Conservation (phyloP, 1,140 invertebrate genomes). For the Penaeus vannamei region DNA sequence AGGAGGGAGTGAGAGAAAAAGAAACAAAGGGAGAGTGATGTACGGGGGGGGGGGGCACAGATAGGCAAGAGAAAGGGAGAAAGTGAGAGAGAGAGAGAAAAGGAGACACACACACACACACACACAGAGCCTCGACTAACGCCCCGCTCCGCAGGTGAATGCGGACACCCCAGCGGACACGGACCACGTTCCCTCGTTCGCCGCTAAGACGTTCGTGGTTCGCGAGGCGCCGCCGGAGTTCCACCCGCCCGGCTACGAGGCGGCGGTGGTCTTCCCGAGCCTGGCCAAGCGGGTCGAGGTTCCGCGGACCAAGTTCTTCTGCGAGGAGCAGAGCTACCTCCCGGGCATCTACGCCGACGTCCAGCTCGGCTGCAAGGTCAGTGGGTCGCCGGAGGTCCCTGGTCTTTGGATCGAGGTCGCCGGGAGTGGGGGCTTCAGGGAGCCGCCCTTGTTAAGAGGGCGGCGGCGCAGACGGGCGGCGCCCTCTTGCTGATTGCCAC, state of each 20-base stretch:
- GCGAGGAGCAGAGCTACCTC: conserved; percentile 90
- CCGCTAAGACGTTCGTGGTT: conserved; percentile 66
- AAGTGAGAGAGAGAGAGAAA: too few relatives aligned
- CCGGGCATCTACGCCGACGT: conserved; percentile 91
- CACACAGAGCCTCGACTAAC: not conserved
- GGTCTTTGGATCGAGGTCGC: too few relatives aligned
- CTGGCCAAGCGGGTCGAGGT: conserved; percentile 29
- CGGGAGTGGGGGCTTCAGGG: too few relatives aligned
- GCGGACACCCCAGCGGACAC: conserved; percentile 56
- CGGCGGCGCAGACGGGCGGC: too few relatives aligned
- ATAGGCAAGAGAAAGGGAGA: too few relatives aligned
- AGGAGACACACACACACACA: too few relatives aligned
- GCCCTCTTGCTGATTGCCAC: too few relatives aligned
- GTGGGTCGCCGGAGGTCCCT: conserved; percentile 60
- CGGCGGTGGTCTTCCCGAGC: not conserved
- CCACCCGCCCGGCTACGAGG: conserved; percentile 58
- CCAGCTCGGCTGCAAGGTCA: conserved; percentile 92
- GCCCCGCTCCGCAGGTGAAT: conserved; percentile 45
- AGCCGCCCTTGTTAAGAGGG: too few relatives aligned
- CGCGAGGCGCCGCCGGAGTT: conserved; percentile 58
- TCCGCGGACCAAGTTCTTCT: conserved; percentile 82
- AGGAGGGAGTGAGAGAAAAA: not conserved
- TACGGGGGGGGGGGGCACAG: too few relatives aligned
- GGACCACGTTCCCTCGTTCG: conserved; percentile 67
- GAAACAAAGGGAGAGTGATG: too few relatives aligned